Base-by-base conservation (phyloP, 2,113 vertebrate genomes). In the Setophaga kirtlandii region DNA sequence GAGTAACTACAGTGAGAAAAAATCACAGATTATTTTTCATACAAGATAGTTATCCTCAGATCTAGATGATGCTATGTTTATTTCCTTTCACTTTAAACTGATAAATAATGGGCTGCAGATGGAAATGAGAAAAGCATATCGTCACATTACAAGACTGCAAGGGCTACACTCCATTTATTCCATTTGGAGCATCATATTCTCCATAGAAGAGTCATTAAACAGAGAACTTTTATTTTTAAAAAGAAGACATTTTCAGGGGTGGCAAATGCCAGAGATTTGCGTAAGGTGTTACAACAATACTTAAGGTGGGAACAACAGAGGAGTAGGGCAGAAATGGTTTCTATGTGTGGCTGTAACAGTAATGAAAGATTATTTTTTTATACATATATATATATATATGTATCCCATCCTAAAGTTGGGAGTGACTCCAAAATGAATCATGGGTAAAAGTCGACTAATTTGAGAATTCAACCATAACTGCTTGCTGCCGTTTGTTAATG, bases 331-430 rank as follows among this genome's bases (percentile, higher is more conserved):
- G 25, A 89, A 81, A 56, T 33, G 13, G 42, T 58, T 73, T 90
- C 22, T 8, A 69, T 10, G 47, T 35, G 42, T 63, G 65, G 33
- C 67, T 90, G 18, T 75, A 68, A 74, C 11, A 68, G 28, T 25
- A 78, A 20, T 70, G 47, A 55, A 42, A 70, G 6, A 74, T 47
- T 25, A 49, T 37, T 37, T 37, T 37, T 25, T 37, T 17, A 1
- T 35, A 19, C 1, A 3, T 33, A 47, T 15, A 2, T 30, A 30
- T 1, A 2, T 30, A 42, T 3, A 31, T n/a, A n/a, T n/a, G n/a
- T n/a, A n/a, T n/a, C n/a, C 6, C 21, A 50, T 27, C 44, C 39
- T 64, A 12, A 71, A 67, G 11, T 44, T 20, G 67, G 47, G 52
- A 90, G 27, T 33, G 56, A 63, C 67, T 67, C 12, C 58, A 89